Evolutionary conservation across 2,888 invertebrate genomes (phyloP), one percentile per base, ranked within the genome.

Genomic region (Hyposoter dolosus): DNA sequence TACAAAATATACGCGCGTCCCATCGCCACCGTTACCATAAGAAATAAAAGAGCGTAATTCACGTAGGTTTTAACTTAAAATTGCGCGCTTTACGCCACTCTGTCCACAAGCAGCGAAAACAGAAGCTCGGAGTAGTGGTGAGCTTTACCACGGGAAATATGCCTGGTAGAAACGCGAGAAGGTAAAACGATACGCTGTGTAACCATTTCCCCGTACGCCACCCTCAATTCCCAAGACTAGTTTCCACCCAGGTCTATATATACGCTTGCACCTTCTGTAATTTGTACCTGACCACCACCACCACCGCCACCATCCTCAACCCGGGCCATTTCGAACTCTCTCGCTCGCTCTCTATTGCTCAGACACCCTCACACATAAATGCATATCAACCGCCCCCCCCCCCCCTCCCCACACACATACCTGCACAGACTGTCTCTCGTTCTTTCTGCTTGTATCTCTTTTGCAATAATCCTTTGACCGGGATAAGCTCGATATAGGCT

Each of bases 211-310:
- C 90, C 85, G 88, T 87, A 88, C 89, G 88, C 90, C 89, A 89
- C 88, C 90, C 90, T 88, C 90, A 91, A 91, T 92, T 92, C 91
- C 91, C 92, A 90, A 90, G 90, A 90, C 91, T 89, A 91, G 91
- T 92, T 91, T 92, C 90, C 91, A 92, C 90, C 90, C 87, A 68
- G 81, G 68, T 76, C 87, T 87, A 83, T 32, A 60, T 60, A 19
- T 47, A 72, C 83, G 86, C 88, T 85, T 88, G 88, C 90, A 50
- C 82, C 87, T 78, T 87, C 87, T 86, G 90, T 91, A 91, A 91
- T 91, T 91, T 91, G 91, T 91, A 90, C 88, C 90, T 87, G 89
- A 89, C 90, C 90, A 80, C 72, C 80, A 77, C 28, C 60, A 28
- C 60, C 60, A 28, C 40, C 40, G 40, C 40, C 40, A 35, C 28